Evolutionary conservation across 2,113 vertebrate species (phyloP).

Genomic region (Odocoileus hemionus): DNA sequence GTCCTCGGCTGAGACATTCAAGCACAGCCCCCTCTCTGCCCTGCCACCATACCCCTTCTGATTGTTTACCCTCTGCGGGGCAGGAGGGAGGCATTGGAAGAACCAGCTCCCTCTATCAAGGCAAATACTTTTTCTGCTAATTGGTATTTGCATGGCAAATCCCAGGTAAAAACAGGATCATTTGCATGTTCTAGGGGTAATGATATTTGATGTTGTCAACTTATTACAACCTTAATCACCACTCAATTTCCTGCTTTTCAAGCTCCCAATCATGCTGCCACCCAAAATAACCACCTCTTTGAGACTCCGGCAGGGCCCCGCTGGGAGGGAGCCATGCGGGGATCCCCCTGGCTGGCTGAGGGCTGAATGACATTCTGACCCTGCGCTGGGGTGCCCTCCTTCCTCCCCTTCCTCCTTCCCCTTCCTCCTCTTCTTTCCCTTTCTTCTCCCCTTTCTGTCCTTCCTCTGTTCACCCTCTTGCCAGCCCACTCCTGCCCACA

Average conservation of each 20-base stretch:
- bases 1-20: not conserved
- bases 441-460: not conserved
- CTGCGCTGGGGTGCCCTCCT: accelerated
- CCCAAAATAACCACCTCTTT: conserved; percentile 58
- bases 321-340: not conserved
- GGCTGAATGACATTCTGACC: not conserved
- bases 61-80: not conserved
- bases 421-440: not conserved
- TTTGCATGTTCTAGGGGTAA: conserved; percentile 76
- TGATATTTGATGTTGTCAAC: conserved; percentile 77
- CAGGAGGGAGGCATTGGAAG: not conserved
- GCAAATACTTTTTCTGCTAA: conserved; percentile 55
- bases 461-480: too few relatives aligned
- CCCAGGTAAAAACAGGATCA: conserved; percentile 63
- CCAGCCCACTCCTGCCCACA: not conserved
- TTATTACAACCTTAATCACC: conserved; percentile 76
- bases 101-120: not conserved
- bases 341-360: not conserved
- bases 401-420: too few relatives aligned
- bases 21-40: too few relatives aligned
- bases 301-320: not conserved
- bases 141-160: conserved; percentile 77
- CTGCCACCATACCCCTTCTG: not conserved
- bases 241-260: conserved; percentile 68
- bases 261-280: conserved; percentile 50